Conservation (phyloP, 2,113 vertebrate genomes). For the Pseudois nayaur region DNA sequence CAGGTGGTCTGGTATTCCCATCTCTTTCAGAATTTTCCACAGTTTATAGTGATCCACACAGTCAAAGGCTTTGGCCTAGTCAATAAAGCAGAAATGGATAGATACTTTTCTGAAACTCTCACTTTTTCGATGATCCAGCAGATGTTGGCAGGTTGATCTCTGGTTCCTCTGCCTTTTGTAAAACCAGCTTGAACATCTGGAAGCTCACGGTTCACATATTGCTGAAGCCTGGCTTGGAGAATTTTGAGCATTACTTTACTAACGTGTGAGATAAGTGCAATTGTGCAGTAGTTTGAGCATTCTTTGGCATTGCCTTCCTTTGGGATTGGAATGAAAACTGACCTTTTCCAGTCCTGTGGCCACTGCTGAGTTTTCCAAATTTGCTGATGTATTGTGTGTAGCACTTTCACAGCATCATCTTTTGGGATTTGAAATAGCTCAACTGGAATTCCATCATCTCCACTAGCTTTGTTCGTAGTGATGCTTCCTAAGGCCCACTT, state of each 20-base stretch:
- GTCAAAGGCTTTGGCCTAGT: not conserved
- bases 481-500: not conserved
- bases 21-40: not conserved
- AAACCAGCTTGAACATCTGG: not conserved
- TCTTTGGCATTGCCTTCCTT: not conserved
- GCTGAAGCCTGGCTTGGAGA: not conserved
- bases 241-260: not conserved
- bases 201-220: rapidly evolving
- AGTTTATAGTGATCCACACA: not conserved
- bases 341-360: not conserved
- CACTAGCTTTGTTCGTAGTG: not conserved
- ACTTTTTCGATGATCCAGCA: not conserved
- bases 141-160: not conserved
- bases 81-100: not conserved
- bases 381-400: not conserved
- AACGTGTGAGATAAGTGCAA: not conserved
- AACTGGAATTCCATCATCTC: not conserved
- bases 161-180: not conserved
- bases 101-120: not conserved
- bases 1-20: not conserved
- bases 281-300: rapidly evolving
- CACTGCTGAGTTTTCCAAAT: not conserved
- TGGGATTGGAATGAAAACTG: not conserved
- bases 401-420: not conserved
- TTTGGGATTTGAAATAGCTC: not conserved